Evolutionary conservation across 2,797 vertebrate species (phyloP).

Genomic region (Poecilia wingei): DNA sequence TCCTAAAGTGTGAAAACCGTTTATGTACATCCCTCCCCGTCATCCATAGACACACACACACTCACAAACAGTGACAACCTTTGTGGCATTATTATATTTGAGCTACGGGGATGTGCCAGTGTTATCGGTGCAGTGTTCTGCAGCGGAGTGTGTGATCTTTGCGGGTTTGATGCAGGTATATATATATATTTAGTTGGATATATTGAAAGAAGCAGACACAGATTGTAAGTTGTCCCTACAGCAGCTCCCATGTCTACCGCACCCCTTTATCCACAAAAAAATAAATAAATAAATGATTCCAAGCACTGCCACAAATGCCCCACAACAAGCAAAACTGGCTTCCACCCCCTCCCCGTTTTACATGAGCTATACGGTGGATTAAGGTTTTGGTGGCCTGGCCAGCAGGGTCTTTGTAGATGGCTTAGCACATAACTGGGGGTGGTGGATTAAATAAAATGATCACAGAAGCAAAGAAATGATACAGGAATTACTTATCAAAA

Average conservation of each 20-base stretch:
- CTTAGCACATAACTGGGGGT: conserved; percentile 95
- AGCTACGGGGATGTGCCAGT: conserved; percentile 73
- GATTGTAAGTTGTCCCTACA: conserved; percentile 67
- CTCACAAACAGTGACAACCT: conserved; percentile 55
- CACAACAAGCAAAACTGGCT: conserved; percentile 68
- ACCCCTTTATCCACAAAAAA: conserved; percentile 52
- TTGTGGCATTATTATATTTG: conserved; percentile 63
- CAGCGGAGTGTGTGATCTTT: conserved; percentile 72
- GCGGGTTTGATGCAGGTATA: conserved; percentile 76
- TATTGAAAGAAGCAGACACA: conserved; percentile 77
- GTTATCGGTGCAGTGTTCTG: conserved; percentile 75
- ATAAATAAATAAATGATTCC: conserved; percentile 41
- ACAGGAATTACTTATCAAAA: conserved; percentile 99
- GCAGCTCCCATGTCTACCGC: conserved; percentile 59
- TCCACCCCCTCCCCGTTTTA: conserved; percentile 77
- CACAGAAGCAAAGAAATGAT: conserved; percentile 99
- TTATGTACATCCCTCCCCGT: conserved; percentile 70
- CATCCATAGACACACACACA: conserved; percentile 36
- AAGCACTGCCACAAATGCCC: conserved; percentile 62
- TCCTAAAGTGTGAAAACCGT: conserved; percentile 77
- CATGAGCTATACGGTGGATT: conserved; percentile 88
- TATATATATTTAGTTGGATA: conserved; percentile 77
- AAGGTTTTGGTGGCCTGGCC: conserved; percentile 86
- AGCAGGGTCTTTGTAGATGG: conserved; percentile 93
- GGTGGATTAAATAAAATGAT: conserved; percentile 99